Evolutionary conservation across 2,888 invertebrate genomes (phyloP).

Genomic region (Cheilosia vernalis): DNA sequence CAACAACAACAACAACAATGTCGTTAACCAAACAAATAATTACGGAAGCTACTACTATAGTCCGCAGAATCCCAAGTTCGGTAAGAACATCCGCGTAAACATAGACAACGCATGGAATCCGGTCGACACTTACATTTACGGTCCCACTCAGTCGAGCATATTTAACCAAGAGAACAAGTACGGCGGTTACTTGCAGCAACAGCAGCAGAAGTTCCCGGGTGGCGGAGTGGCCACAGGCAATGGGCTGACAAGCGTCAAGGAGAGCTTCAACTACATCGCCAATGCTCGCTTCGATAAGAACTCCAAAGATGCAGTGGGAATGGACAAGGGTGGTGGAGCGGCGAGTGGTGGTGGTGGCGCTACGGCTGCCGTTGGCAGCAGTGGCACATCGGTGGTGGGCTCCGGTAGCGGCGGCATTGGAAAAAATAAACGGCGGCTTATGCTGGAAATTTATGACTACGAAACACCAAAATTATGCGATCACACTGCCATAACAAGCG

Average conservation of each 20-base stretch:
- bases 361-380: constrained; percentile 56
- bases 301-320: constrained; percentile 74
- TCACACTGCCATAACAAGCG: constrained; percentile 87
- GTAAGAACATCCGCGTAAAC: constrained; percentile 82
- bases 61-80: constrained; percentile 82
- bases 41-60: constrained; percentile 83
- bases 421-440: constrained; percentile 83
- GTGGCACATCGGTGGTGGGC: constrained; percentile 69
- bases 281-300: constrained; percentile 76
- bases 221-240: constrained; percentile 74
- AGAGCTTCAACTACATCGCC: constrained; percentile 82
- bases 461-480: constrained; percentile 92
- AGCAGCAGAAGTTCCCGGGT: constrained; percentile 76
- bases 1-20: constrained; percentile 68
- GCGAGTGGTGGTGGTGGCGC: constrained; percentile 69
- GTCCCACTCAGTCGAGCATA: constrained; percentile 83
- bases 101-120: constrained; percentile 84
- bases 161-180: constrained; percentile 84
- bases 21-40: constrained; percentile 80
- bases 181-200: constrained; percentile 81
- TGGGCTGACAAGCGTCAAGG: constrained; percentile 80
- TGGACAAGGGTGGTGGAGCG: constrained; percentile 53
- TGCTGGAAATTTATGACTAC: constrained; percentile 90
- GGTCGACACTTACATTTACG: constrained; percentile 83
- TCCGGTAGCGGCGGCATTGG: constrained; percentile 53